Evolutionary conservation across 2,113 vertebrate genomes (phyloP).

Genomic region (Rhizomys pruinosus): DNA sequence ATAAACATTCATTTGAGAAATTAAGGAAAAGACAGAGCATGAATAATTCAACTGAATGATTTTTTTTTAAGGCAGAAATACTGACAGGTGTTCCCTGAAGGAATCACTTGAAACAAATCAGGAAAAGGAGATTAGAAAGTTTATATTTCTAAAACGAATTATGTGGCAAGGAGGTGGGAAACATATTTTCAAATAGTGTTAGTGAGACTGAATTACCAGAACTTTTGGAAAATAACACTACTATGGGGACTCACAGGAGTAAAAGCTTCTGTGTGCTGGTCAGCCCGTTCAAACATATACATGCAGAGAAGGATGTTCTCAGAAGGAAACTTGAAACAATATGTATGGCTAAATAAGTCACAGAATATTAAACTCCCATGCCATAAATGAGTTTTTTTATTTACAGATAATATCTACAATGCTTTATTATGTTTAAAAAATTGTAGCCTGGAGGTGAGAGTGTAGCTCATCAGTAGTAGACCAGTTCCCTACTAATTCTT

Average conservation of each 20-base stretch:
- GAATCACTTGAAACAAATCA: constrained; percentile 70
- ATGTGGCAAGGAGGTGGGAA: constrained; percentile 41
- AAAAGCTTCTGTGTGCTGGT: constrained; percentile 51
- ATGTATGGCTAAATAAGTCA: constrained; percentile 7
- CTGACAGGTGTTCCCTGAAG: constrained; percentile 41
- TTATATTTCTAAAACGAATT: constrained; percentile 66
- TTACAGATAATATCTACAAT: constrained; percentile 23
- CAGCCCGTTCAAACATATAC: not conserved
- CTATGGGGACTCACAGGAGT: constrained; percentile 56
- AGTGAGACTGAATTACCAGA: constrained; percentile 6
- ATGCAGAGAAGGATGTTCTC: not conserved
- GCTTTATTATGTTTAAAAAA: constrained; percentile 8
- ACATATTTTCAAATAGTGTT: constrained; percentile 35
- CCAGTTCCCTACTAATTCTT: not conserved
- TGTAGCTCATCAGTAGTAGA: not conserved
- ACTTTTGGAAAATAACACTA: constrained; percentile 49
- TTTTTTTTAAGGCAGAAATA: constrained; percentile 26
- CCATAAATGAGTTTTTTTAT: constrained; percentile 30
- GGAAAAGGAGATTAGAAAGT: constrained; percentile 60
- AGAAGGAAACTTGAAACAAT: constrained; percentile 30
- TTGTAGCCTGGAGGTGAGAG: not conserved
- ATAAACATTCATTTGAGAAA: constrained; percentile 56
- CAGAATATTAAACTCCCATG: not conserved
- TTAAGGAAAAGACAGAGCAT: constrained; percentile 59
- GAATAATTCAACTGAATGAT: constrained; percentile 53